Percentiles rank a stretch among this genome's conserved stretches.
Evolutionary conservation across 2,797 vertebrate genomes (phyloP).

Genomic region (Gymnocypris eckloni): DNA sequence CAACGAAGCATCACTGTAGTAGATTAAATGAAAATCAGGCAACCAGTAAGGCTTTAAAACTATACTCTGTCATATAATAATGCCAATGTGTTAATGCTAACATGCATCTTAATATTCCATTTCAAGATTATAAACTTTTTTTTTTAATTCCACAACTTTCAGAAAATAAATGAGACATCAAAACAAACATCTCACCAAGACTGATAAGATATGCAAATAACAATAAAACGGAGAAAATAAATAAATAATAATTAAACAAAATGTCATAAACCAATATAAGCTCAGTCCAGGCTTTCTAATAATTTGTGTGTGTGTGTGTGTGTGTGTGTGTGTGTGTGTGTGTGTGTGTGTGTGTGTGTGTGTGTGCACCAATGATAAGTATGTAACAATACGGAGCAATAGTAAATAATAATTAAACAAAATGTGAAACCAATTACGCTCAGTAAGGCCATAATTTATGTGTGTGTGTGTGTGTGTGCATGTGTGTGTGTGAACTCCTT

Average conservation of each 20-base stretch:
- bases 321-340: background rate
- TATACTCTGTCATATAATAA: constrained; percentile 72
- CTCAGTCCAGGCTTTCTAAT: background rate
- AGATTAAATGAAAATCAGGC: constrained; percentile 86
- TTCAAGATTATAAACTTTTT: background rate
- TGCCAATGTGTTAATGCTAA: constrained; percentile 4
- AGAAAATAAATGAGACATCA: constrained; percentile 9
- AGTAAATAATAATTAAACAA: too few species aligned
- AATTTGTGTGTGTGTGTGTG: background rate
- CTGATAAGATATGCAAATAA: background rate
- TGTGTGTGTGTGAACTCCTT: background rate
- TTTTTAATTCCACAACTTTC: background rate
- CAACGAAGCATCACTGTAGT: constrained; percentile 79
- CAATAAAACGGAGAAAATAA: background rate
- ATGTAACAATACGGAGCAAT: too few species aligned
- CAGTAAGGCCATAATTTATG: too few species aligned
- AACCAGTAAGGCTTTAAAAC: constrained; percentile 84
- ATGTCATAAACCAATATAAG: background rate
- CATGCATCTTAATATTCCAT: constrained; percentile 13
- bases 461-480: background rate
- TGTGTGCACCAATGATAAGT: too few species aligned
- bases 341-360: background rate
- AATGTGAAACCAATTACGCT: too few species aligned
- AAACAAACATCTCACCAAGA: background rate
- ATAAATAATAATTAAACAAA: background rate